Evolutionary conservation across 2,797 vertebrate species (phyloP).

Genomic region (Manis pentadactyla): DNA sequence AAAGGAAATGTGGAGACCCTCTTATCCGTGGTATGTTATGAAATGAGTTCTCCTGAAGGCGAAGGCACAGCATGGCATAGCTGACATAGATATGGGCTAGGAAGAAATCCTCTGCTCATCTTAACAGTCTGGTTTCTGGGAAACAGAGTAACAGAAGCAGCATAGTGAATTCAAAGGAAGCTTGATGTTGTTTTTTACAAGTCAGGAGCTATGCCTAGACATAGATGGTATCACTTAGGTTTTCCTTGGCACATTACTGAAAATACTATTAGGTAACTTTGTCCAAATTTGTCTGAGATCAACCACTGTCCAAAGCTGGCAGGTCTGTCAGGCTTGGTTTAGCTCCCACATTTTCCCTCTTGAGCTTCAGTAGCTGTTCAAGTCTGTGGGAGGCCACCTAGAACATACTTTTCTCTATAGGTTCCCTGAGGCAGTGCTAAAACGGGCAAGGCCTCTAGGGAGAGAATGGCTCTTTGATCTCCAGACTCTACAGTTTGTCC

Average conservation of each 20-base stretch:
- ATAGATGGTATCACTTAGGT: background rate
- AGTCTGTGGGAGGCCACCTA: background rate
- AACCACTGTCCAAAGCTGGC: slow-evolving; percentile 34
- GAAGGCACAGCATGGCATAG: background rate
- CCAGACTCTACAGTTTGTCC: background rate
- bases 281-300: slow-evolving; percentile 31
- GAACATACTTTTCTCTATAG: slow-evolving; percentile 24
- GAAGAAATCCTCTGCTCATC: slow-evolving; percentile 48
- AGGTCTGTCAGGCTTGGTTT: background rate
- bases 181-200: slow-evolving; percentile 33
- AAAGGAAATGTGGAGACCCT: background rate
- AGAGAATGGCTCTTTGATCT: slow-evolving; percentile 6
- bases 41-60: slow-evolving; percentile 1
- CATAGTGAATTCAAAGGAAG: slow-evolving; percentile 20
- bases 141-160: slow-evolving; percentile 39
- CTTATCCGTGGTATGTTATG: background rate
- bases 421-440: background rate
- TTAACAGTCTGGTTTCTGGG: background rate
- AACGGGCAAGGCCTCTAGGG: background rate
- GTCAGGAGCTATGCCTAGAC: background rate
- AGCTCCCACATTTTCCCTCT: slow-evolving; percentile 20
- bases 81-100: background rate
- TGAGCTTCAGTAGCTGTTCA: background rate
- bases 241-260: slow-evolving; percentile 8
- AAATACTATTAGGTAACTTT: slow-evolving; percentile 44